Evolutionary conservation across 2,797 vertebrate species (phyloP).

Genomic region (Sus cebifrons): DNA sequence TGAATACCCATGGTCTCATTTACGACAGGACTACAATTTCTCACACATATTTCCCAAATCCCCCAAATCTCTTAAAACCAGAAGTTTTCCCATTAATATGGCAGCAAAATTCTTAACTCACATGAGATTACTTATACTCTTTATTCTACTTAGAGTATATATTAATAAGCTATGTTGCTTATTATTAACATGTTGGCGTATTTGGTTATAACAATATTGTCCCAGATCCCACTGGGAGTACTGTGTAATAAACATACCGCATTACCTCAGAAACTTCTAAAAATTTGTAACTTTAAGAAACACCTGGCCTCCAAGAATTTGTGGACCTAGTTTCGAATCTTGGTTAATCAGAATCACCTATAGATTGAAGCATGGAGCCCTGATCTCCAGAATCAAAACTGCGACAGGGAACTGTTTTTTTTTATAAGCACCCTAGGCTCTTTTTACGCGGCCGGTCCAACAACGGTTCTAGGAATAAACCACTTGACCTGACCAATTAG

Average conservation of each 20-base stretch:
- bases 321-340: background rate
- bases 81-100: constrained; percentile 32
- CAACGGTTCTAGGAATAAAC: background rate
- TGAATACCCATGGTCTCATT: background rate
- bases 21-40: background rate
- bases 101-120: constrained; percentile 18
- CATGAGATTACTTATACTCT: background rate
- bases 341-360: constrained; percentile 51
- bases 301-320: constrained; percentile 28
- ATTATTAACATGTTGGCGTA: background rate
- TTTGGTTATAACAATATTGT: background rate
- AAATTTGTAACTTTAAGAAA: constrained; percentile 11
- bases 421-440: background rate
- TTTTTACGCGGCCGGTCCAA: background rate
- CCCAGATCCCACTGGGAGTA: background rate
- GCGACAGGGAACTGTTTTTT: background rate
- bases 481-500: constrained; percentile 11
- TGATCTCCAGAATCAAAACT: constrained; percentile 30
- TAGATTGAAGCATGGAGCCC: background rate
- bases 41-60: background rate
- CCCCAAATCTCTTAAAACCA: background rate
- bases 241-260: background rate
- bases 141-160: constrained; percentile 23
- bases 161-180: background rate
- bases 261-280: constrained; percentile 25